These are phyloP conservation scores for Caenorhabditis remanei DNA, from an alignment of 1,140 invertebrate species.

Conservation along the genomic window DNA sequence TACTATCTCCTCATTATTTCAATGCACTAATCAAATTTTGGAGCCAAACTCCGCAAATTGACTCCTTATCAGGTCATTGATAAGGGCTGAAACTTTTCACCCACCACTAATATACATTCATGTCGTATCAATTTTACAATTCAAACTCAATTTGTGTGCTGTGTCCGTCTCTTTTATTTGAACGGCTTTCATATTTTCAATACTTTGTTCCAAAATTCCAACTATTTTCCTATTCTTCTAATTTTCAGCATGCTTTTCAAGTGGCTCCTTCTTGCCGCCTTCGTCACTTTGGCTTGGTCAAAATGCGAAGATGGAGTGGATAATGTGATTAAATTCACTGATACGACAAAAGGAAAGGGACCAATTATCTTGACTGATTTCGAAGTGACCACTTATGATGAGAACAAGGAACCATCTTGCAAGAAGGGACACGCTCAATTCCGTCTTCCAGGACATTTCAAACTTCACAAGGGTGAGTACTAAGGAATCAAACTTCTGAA, in stretches of 20 bases:
- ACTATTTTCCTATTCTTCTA: not conserved
- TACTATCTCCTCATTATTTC: not conserved
- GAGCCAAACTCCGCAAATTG: constrained; percentile 33
- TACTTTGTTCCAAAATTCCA: not conserved
- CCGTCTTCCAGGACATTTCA: constrained; percentile 66
- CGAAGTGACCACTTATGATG: constrained; percentile 65
- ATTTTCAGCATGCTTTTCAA: constrained; percentile 51
- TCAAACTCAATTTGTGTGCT: constrained; percentile 6
- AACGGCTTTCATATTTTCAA: not conserved
- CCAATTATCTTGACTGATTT: constrained; percentile 60
- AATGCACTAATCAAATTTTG: constrained; percentile 53
- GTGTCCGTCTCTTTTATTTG: not conserved
- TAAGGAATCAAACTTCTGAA: not conserved
- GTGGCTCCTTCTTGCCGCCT: constrained; percentile 44
- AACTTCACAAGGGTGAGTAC: constrained; percentile 57
- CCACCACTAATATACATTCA: not conserved
- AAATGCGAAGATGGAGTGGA: constrained; percentile 65
- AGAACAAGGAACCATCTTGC: constrained; percentile 64
- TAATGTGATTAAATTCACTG: constrained; percentile 64
- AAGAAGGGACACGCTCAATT: constrained; percentile 50
- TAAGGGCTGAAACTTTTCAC: constrained; percentile 38
- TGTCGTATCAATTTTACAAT: not conserved
- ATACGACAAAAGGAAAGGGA: constrained; percentile 65
- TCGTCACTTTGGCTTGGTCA: constrained; percentile 23
- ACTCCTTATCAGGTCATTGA: constrained; percentile 46